Conservation (phyloP, 1,140 invertebrate genomes). For the Drosophila aff. region DNA sequence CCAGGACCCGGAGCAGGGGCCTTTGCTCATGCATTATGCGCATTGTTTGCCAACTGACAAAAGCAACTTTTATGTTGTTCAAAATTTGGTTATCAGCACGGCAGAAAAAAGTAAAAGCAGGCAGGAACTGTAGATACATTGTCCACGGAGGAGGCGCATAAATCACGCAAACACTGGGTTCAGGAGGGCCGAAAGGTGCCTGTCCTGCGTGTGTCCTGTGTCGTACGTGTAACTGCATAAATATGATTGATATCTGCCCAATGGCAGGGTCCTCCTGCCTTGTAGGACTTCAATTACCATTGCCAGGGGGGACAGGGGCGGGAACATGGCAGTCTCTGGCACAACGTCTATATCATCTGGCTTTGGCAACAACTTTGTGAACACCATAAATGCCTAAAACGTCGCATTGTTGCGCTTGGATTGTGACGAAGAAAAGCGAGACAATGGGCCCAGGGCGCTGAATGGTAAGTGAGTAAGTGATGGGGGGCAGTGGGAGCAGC, state of each 20-base stretch:
- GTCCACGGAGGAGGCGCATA: constrained; percentile 29
- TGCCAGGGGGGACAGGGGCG: not conserved
- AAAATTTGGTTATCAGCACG: constrained; percentile 69
- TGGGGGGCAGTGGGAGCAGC: not conserved
- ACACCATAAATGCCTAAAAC: constrained; percentile 57
- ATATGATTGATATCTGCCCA: constrained; percentile 65
- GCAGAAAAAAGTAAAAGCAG: constrained; percentile 20
- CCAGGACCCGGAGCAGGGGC: not conserved
- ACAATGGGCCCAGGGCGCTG: constrained; percentile 41
- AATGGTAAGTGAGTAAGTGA: constrained; percentile 12
- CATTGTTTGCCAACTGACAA: constrained; percentile 81
- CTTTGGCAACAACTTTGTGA: constrained; percentile 36
- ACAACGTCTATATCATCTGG: constrained; percentile 48
- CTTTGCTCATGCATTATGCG: constrained; percentile 73
- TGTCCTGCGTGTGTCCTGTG: constrained; percentile 17
- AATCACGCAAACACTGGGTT: constrained; percentile 24
- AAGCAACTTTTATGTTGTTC: constrained; percentile 72
- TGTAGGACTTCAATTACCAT: constrained; percentile 58
- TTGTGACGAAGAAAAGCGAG: constrained; percentile 59
- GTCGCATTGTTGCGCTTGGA: constrained; percentile 62
- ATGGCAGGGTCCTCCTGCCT: constrained; percentile 12
- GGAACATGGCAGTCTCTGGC: not conserved
- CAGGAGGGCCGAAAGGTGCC: constrained; percentile 26
- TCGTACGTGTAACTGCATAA: constrained; percentile 67
- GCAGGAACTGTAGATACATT: constrained; percentile 31